Evolutionary conservation across 2,797 vertebrate species (phyloP), one percentile per base, ranked within the genome.

Genomic region (Onychomys leucogaster): DNA sequence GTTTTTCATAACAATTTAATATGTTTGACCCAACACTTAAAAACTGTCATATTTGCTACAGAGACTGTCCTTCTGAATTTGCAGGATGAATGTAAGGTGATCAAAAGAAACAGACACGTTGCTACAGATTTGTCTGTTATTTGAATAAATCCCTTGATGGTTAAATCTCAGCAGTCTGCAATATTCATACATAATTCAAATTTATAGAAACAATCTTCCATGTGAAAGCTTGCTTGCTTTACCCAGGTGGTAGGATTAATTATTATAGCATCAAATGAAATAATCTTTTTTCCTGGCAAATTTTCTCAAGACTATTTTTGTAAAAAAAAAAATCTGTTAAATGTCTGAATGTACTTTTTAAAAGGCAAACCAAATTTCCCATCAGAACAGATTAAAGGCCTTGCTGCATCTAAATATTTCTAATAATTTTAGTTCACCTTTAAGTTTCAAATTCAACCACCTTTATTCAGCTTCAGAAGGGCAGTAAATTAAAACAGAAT

Each of bases 161-260:
- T 94, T 83, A 37, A 81, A 86, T 91, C 91, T 96, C 91, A 94
- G 87, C 92, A 94, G 41, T 73, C 88, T 95, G 92, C 82, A 94
- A 94, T 96, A 94, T 73, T 96, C 92, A 97, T 94, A 95, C 59
- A 94, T 97, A 97, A 95, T 95, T 97, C 96, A 97, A 96, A 93
- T 61, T 78, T 80, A 73, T 46, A 92, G 85, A 97, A 89, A 87
- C 90, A 91, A 73, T 96, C 94, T 97, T 65, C 78, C 94, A 37
- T 10, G 69, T 63, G 92, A 97, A 57, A 94, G 76, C 55, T 93
- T 41, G 46, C 96, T 87, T 93, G 91, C 89, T 63, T 95, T 92
- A 89, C 89, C 80, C 83, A 93, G 86, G 95, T 85, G 89, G 85
- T 90, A 96, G 86, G 95, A 97, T 97, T 96, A 96, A 97, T 95